Percentiles rank a stretch among this genome's conserved stretches.
These are phyloP conservation scores for Brachyopa scutellaris DNA, from an alignment of 2,888 invertebrate genomes.

Conservation along the genomic window DNA sequence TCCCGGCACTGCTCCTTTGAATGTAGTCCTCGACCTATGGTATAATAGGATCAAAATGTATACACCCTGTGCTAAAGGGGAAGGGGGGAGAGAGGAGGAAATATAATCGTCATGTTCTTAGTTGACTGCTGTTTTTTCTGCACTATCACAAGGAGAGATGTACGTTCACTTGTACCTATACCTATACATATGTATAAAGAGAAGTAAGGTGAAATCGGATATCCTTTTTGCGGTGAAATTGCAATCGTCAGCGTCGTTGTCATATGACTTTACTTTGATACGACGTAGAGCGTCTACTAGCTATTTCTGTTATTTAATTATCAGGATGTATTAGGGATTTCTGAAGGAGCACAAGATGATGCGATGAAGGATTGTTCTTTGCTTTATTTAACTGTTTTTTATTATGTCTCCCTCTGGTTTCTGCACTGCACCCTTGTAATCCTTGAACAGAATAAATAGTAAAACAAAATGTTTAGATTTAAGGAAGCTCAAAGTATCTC, in stretches of 20 bases:
- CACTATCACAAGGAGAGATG: no score
- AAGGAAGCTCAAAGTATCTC: neutral
- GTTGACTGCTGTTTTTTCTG: constrained; percentile 43
- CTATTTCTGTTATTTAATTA: constrained; percentile 65
- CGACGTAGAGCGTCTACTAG: neutral
- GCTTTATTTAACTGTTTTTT: constrained; percentile 24
- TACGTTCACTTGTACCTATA: no score
- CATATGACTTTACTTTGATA: constrained; percentile 10
- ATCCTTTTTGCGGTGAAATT: constrained; percentile 58
- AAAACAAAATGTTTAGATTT: constrained; percentile 1
- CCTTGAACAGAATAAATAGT: neutral
- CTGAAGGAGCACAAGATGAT: constrained; percentile 33
- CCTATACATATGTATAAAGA: no score
- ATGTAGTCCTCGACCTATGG: constrained; percentile 66
- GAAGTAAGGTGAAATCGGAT: constrained; percentile 21
- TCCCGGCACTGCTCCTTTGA: constrained; percentile 24
- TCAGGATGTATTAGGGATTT: constrained; percentile 59
- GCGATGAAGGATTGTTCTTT: constrained; percentile 56
- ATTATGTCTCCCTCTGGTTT: neutral
- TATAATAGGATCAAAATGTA: constrained; percentile 68
- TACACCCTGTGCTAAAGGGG: constrained; percentile 23
- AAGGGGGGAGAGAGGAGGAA: neutral
- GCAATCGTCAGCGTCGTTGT: constrained; percentile 37
- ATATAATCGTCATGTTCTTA: constrained; percentile 64
- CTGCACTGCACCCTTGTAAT: constrained; percentile 3